Evolutionary conservation across 64 coral and sea anemone species (phyloP).

Genomic region (Montipora sp.): DNA sequence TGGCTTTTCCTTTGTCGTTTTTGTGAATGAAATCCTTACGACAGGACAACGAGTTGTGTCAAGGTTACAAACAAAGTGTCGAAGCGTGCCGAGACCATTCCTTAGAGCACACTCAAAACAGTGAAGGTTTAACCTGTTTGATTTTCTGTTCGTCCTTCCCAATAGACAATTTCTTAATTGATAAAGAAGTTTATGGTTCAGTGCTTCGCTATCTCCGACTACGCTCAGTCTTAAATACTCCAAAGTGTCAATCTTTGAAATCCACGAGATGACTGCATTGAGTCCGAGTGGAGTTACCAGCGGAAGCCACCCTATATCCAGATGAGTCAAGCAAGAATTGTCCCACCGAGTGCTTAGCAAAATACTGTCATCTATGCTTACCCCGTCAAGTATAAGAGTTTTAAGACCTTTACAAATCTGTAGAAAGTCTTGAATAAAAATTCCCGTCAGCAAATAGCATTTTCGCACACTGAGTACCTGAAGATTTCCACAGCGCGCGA

Average conservation of each 20-base stretch:
- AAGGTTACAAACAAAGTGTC: neutral
- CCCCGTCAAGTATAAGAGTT: conserved; percentile 65
- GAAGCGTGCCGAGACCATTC: neutral
- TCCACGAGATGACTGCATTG: neutral
- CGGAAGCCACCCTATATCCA: conserved; percentile 70
- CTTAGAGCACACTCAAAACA: neutral
- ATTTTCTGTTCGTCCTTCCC: neutral
- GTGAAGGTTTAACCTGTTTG: neutral
- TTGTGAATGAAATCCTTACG: neutral
- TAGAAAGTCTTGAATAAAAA: conserved; percentile 31
- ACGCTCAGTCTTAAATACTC: conserved; percentile 47
- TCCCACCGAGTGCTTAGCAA: conserved; percentile 49
- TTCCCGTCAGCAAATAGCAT: conserved; percentile 35
- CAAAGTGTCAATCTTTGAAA: conserved; percentile 14
- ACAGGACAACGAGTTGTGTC: conserved; percentile 19
- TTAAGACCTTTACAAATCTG: conserved; percentile 11
- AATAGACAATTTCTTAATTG: neutral
- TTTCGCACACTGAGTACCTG: conserved; percentile 51
- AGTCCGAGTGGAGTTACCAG: conserved; percentile 52
- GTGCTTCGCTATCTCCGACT: conserved; percentile 30
- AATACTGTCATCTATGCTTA: conserved; percentile 52
- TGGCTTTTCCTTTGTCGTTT: neutral
- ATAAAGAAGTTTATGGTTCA: conserved; percentile 6
- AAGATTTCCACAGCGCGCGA: conserved; percentile 37
- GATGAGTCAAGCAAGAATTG: conserved; percentile 18